Evolutionary conservation across 2,797 vertebrate genomes (phyloP).

Genomic region (Picus viridis): DNA sequence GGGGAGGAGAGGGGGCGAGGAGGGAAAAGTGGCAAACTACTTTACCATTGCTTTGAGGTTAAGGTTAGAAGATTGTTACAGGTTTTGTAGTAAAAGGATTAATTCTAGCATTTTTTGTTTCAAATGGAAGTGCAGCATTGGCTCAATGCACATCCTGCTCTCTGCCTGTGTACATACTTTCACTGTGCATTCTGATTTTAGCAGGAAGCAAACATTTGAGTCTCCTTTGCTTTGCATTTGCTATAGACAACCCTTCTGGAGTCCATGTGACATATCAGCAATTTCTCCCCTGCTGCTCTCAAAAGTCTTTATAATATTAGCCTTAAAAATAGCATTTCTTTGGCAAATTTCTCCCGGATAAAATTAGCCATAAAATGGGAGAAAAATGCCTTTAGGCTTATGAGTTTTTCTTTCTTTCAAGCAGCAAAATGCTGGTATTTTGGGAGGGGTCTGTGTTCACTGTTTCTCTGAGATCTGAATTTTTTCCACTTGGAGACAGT

Average conservation of each 20-base stretch:
- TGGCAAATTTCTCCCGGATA: constrained; percentile 33
- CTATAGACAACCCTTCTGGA: not conserved
- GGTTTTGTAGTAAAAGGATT: not conserved
- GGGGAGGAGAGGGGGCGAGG: too few species aligned
- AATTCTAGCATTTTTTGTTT: not conserved
- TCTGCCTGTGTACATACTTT: not conserved
- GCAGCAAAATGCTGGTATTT: constrained; percentile 35
- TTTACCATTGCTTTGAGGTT: not conserved
- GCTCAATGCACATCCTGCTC: not conserved
- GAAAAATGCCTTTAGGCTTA: constrained; percentile 43
- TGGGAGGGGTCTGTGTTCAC: constrained; percentile 28
- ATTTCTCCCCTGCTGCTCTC: not conserved
- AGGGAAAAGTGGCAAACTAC: not conserved
- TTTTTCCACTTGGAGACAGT: constrained; percentile 39
- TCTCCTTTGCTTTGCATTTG: constrained; percentile 13
- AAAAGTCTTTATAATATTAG: not conserved
- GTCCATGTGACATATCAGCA: not conserved
- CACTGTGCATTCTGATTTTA: not conserved
- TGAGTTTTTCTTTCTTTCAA: not conserved
- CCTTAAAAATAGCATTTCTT: constrained; percentile 40
- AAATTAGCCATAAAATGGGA: constrained; percentile 11
- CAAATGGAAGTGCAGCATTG: not conserved
- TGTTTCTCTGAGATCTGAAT: constrained; percentile 70
- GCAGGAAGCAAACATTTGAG: not conserved
- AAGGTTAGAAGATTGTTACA: not conserved